Evolutionary conservation across 2,888 invertebrate species (phyloP).

Genomic region (Chalcis sispes): DNA sequence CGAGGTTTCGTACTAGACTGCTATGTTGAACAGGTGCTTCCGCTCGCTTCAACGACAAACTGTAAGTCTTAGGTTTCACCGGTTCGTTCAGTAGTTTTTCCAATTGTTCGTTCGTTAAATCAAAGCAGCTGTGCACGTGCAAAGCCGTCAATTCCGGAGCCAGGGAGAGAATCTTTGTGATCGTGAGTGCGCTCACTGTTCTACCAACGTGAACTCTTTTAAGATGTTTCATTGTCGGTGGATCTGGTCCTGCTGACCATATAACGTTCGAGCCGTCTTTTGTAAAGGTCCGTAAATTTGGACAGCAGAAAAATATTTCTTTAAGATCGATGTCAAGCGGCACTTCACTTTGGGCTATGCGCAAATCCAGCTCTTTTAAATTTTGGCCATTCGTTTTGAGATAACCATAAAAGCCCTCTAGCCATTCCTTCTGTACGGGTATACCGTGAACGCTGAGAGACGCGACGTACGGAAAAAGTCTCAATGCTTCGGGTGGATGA

Average conservation of each 20-base stretch:
- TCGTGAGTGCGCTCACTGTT: conserved; percentile 69
- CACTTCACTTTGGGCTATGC: conserved; percentile 68
- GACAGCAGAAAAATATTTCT: conserved; percentile 69
- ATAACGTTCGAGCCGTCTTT: conserved; percentile 71
- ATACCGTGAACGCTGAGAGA: conserved; percentile 72
- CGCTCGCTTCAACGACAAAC: conserved; percentile 14
- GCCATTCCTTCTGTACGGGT: conserved; percentile 71
- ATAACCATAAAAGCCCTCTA: conserved; percentile 72
- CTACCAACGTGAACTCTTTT: conserved; percentile 72
- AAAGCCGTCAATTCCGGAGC: conserved; percentile 71
- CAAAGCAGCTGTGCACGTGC: conserved; percentile 74
- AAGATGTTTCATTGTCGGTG: conserved; percentile 64
- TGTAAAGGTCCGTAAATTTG: conserved; percentile 70
- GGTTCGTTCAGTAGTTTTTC: conserved; percentile 63
- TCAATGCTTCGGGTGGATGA: conserved; percentile 72
- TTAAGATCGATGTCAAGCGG: conserved; percentile 70
- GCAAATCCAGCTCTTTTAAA: conserved; percentile 71
- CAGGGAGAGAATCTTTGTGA: conserved; percentile 71
- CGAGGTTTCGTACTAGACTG: conserved; percentile 66
- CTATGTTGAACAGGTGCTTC: conserved; percentile 18
- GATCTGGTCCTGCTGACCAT: conserved; percentile 69
- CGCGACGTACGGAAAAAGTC: conserved; percentile 71
- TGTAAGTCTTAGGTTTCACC: conserved; percentile 26
- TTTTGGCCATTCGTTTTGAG: conserved; percentile 70
- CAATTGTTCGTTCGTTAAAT: conserved; percentile 72